Evolutionary conservation across 2,888 invertebrate species (phyloP).

Genomic region (Glyphotaelius pellucidus): DNA sequence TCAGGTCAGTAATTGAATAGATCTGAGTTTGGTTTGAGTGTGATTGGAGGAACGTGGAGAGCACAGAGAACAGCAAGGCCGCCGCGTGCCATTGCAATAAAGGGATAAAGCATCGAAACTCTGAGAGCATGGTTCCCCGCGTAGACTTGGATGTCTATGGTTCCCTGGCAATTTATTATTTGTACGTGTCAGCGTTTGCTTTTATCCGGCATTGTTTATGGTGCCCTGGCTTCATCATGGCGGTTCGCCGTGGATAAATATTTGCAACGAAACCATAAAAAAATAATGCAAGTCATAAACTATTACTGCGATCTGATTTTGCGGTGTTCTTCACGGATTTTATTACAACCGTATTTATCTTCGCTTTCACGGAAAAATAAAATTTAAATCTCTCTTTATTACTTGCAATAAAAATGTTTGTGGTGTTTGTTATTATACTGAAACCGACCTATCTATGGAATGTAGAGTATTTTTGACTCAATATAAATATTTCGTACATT

Average conservation of each 20-base stretch:
- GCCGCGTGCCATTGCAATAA: constrained; percentile 3
- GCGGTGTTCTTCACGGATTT: constrained; percentile 19
- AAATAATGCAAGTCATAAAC: constrained; percentile 27
- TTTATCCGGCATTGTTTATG: constrained; percentile 42
- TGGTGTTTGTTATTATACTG: not conserved
- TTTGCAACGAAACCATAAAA: constrained; percentile 36
- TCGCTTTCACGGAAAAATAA: constrained; percentile 20
- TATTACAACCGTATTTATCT: constrained; percentile 30
- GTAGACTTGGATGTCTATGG: not conserved
- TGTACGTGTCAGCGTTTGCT: constrained; percentile 42
- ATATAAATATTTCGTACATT: not conserved
- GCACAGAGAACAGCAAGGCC: not conserved
- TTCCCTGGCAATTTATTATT: constrained; percentile 31
- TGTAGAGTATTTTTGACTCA: not conserved
- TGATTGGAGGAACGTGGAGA: not conserved
- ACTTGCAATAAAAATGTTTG: not conserved
- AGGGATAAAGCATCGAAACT: constrained; percentile 10
- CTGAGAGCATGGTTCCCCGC: not conserved
- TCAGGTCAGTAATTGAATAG: not conserved
- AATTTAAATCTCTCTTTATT: not conserved
- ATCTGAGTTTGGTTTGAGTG: not conserved
- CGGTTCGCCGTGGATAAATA: constrained; percentile 12
- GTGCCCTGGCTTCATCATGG: not conserved
- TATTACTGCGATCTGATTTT: constrained; percentile 27
- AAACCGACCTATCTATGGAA: not conserved